These are phyloP conservation scores for Melikaiella ostensackeni DNA, from an alignment of 2,888 invertebrate genomes.

Conservation along the genomic window DNA sequence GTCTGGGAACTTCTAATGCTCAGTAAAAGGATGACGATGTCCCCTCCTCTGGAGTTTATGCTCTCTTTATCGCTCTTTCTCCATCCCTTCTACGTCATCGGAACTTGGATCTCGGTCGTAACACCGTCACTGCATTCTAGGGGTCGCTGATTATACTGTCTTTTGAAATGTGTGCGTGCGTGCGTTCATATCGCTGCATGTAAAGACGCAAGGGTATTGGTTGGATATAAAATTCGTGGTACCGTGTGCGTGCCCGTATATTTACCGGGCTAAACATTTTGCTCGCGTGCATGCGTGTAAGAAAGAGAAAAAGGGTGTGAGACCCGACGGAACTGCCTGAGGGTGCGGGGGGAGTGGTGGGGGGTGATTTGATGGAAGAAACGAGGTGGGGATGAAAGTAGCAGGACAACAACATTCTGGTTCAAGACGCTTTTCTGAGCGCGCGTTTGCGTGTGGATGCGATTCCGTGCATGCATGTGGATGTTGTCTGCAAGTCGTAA, in stretches of 20 bases:
- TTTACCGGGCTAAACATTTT: slow-evolving; percentile 28
- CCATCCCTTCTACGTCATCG: slow-evolving; percentile 11
- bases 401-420: slow-evolving; percentile 24
- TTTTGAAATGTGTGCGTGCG: slow-evolving; percentile 4
- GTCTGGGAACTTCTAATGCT: slow-evolving; percentile 11
- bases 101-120: slow-evolving; percentile 17
- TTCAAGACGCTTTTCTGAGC: slow-evolving; percentile 13
- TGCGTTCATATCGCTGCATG: neutral
- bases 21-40: slow-evolving; percentile 11
- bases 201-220: neutral
- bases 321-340: neutral
- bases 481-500: slow-evolving; percentile 36
- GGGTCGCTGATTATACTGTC: slow-evolving; percentile 17
- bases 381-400: slow-evolving; percentile 12
- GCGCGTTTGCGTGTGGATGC: neutral
- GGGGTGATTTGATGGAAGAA: slow-evolving; percentile 24
- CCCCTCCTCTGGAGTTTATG: slow-evolving; percentile 9
- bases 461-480: slow-evolving; percentile 2
- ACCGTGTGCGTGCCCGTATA: slow-evolving; percentile 1
- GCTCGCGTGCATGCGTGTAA: slow-evolving; percentile 15
- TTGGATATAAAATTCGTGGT: slow-evolving; percentile 16
- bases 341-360: neutral
- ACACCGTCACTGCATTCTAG: slow-evolving; percentile 10
- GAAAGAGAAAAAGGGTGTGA: slow-evolving; percentile 8
- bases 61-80: slow-evolving; percentile 11